Conservation (phyloP, 2,113 vertebrate species). For the Hemibates koningsi region DNA sequence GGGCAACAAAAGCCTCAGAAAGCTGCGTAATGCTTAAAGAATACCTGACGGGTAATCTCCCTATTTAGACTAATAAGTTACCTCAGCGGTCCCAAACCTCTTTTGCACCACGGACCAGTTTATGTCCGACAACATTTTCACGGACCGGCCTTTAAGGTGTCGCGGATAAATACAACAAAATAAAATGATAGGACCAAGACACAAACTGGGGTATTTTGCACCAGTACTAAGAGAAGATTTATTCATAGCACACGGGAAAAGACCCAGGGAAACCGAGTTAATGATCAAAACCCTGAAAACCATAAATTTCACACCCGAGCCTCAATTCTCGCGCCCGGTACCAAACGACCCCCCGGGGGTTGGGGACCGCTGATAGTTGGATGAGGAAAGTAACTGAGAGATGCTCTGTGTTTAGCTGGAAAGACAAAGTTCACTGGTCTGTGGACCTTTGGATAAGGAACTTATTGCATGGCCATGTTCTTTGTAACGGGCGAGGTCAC, state of each 20-base stretch:
- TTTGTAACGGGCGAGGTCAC: neutral
- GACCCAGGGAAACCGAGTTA: accelerated
- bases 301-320: no score
- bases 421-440: neutral
- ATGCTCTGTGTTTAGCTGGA: neutral
- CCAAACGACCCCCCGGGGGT: neutral
- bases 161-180: accelerated
- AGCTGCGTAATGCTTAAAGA: neutral
- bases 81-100: neutral
- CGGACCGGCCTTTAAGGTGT: neutral
- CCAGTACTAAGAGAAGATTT: neutral
- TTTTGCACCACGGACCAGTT: neutral
- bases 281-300: neutral
- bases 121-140: neutral
- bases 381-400: neutral
- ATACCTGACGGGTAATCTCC: neutral
- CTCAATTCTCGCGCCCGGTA: no score
- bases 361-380: neutral
- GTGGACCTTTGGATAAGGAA: neutral
- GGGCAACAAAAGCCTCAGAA: neutral
- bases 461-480: neutral
- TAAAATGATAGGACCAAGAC: accelerated
- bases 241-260: neutral
- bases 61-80: neutral
- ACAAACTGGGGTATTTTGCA: neutral